Percentiles rank a stretch among this genome's conserved stretches.
Conservation (phyloP, 2,113 vertebrate species). For the Campylomormyrus numenius region DNA sequence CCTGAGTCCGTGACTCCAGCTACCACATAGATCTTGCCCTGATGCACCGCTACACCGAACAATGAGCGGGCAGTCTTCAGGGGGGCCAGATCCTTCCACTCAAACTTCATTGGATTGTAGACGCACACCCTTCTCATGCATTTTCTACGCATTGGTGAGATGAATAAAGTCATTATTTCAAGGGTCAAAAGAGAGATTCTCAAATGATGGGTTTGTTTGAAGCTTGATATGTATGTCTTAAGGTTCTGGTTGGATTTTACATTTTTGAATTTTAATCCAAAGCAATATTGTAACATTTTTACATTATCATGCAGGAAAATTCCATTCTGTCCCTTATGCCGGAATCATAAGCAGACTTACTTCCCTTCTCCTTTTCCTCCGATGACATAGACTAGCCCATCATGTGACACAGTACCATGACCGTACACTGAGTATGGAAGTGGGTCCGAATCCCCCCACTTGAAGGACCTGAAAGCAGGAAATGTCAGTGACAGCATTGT, state of each 20-base stretch:
- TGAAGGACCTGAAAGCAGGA: conserved; percentile 77
- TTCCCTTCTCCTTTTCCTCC: conserved; percentile 87
- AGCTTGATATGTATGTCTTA: background rate
- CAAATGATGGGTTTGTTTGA: background rate
- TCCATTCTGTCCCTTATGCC: background rate
- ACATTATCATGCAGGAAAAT: background rate
- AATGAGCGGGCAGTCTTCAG: conserved; percentile 53
- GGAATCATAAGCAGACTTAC: conserved; percentile 50
- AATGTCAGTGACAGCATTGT: background rate
- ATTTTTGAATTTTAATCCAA: background rate
- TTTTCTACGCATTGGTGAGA: conserved; percentile 61
- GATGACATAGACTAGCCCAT: conserved; percentile 78
- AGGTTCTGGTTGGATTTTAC: background rate
- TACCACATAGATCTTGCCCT: conserved; percentile 75
- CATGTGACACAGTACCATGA: conserved; percentile 75
- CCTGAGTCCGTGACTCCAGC: conserved; percentile 83
- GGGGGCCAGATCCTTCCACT: conserved; percentile 71
- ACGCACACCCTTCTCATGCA: conserved; percentile 75
- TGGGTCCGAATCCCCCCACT: conserved; percentile 92
- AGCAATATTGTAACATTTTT: background rate
- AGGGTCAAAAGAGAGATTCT: background rate
- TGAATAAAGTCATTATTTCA: background rate
- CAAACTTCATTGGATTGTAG: conserved; percentile 87
- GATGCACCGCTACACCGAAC: conserved; percentile 73
- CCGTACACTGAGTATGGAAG: conserved; percentile 84